A percentile compares a stretch with the other conserved stretches of the same genome.
phyloP scores from a whole-genome alignment of 2,113 vertebrate species.

The Amazona guildingii region DNA sequence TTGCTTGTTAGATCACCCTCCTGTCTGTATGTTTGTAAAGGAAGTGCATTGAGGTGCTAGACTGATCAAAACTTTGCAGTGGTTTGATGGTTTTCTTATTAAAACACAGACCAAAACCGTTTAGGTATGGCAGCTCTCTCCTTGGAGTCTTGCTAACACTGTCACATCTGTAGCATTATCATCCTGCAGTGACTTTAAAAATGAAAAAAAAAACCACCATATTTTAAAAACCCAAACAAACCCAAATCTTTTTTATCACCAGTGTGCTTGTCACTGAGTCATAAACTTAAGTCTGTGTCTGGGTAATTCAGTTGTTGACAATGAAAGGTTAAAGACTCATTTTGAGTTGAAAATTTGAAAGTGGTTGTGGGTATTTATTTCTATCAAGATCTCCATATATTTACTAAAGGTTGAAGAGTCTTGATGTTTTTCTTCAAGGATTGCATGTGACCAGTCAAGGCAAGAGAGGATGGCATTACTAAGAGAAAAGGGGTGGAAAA shows the following conservation, averaged over 20 bases:
- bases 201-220: background rate
- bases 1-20: background rate
- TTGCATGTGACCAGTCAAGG: background rate
- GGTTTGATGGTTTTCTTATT: background rate
- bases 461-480: slow-evolving; percentile 9
- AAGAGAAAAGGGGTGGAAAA: slow-evolving; percentile 12
- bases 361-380: background rate
- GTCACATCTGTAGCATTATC: background rate
- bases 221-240: background rate
- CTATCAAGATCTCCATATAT: fast-evolving
- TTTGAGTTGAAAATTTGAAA: background rate
- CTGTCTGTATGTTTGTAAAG: background rate
- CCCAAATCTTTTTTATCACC: background rate
- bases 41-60: background rate
- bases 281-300: background rate
- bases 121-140: background rate
- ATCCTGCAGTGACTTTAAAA: background rate
- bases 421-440: background rate
- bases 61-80: background rate
- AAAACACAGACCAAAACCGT: background rate
- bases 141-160: background rate
- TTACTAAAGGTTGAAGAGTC: background rate
- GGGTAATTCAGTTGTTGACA: background rate
- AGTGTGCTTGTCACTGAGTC: background rate
- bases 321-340: background rate